Conservation (phyloP, 2,113 vertebrate species). For the Caloenas nicobarica region DNA sequence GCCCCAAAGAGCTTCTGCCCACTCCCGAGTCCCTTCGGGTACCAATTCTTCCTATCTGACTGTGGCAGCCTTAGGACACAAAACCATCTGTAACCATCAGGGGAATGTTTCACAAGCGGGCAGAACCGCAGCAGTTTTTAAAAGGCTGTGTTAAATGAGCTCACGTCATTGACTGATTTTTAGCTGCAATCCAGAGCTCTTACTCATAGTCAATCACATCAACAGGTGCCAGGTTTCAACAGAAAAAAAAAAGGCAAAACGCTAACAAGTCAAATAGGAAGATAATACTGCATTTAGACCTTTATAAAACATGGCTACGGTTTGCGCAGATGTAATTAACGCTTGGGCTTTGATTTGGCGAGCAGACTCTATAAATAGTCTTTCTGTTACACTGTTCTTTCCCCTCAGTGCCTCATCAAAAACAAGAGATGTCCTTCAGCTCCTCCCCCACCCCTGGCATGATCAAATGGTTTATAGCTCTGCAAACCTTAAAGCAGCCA, state of each 20-base stretch:
- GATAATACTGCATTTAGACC: not conserved
- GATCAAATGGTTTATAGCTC: slow-evolving; percentile 24
- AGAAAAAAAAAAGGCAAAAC: not conserved
- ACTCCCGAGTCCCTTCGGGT: not conserved
- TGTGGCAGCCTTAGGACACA: not conserved
- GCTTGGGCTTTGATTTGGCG: slow-evolving; percentile 3
- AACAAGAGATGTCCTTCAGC: slow-evolving; percentile 10
- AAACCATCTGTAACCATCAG: not conserved
- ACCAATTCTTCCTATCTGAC: not conserved
- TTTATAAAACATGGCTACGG: not conserved
- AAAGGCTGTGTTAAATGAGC: not conserved
- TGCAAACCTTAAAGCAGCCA: not conserved
- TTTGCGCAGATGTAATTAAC: not conserved
- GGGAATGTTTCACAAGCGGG: not conserved
- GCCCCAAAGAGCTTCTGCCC: not conserved
- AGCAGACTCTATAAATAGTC: slow-evolving; percentile 29
- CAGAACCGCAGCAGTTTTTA: not conserved
- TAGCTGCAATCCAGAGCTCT: not conserved
- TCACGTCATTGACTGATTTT: not conserved
- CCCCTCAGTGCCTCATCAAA: slow-evolving; percentile 3
- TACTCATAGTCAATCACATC: not conserved
- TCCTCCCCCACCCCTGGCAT: not conserved
- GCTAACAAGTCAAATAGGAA: not conserved
- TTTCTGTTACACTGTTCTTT: not conserved
- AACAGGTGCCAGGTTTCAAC: not conserved